A percentile compares a stretch with the other conserved stretches of the same genome.
Conservation (phyloP, 2,797 vertebrate species). For the Tenualosa thibaudeaui region DNA sequence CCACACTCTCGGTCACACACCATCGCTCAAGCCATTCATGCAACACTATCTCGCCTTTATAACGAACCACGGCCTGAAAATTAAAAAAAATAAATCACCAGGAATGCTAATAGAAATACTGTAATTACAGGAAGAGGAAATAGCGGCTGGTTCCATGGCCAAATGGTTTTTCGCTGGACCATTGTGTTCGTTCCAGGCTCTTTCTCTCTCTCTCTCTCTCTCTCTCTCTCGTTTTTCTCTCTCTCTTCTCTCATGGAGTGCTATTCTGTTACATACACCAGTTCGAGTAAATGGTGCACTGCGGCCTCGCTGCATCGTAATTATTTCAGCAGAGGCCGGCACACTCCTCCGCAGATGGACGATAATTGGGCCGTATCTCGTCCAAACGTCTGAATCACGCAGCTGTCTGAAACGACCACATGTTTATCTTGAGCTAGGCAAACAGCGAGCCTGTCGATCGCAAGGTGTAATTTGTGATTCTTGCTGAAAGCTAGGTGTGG, state of each 20-base stretch:
- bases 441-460: constrained; percentile 34
- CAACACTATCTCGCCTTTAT: constrained; percentile 44
- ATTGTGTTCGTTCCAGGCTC: constrained; percentile 51
- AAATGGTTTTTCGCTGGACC: constrained; percentile 53
- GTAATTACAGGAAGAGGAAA: constrained; percentile 59
- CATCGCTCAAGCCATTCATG: constrained; percentile 36
- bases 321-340: constrained; percentile 53
- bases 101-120: constrained; percentile 55
- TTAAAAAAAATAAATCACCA: constrained; percentile 48
- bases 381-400: constrained; percentile 43
- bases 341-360: constrained; percentile 42
- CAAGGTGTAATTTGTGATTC: constrained; percentile 44
- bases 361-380: constrained; percentile 46
- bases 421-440: constrained; percentile 47
- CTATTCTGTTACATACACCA: constrained; percentile 46
- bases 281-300: constrained; percentile 30
- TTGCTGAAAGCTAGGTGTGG: constrained; percentile 48
- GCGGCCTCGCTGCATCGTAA: constrained; percentile 36
- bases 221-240: background rate
- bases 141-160: constrained; percentile 49
- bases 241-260: constrained; percentile 25
- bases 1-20: constrained; percentile 44
- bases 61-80: constrained; percentile 40
- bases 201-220: constrained; percentile 12
- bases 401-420: constrained; percentile 49